Percentiles rank a stretch among this genome's conserved stretches.
phyloP scores from a whole-genome alignment of 2,888 invertebrate genomes.

The Chalcis sispes region DNA sequence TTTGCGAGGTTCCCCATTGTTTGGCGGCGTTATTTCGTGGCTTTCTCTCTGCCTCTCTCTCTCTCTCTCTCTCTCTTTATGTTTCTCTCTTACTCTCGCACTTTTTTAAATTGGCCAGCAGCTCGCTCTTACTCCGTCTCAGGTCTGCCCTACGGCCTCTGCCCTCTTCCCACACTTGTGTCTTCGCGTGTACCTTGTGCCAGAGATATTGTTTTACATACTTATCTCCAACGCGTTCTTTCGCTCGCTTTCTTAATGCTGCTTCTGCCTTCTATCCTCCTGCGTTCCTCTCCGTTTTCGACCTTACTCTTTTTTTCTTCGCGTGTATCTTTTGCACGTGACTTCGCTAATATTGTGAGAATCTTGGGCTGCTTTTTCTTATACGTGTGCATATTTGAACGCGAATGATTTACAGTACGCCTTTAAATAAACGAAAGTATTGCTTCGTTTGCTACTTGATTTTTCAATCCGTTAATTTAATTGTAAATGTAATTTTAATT shows the following conservation, averaged over 20 bases:
- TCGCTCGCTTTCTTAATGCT: background rate
- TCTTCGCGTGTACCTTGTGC: slow-evolving; percentile 11
- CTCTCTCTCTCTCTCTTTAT: no score
- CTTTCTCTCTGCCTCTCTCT: no score
- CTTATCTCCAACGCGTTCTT: slow-evolving; percentile 42
- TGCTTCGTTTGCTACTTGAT: no score
- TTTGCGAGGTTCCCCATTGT: slow-evolving; percentile 64
- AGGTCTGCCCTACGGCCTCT: slow-evolving; percentile 57
- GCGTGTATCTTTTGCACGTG: slow-evolving; percentile 11
- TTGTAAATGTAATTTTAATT: no score
- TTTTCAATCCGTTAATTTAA: no score
- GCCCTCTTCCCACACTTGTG: slow-evolving; percentile 41
- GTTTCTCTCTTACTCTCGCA: no score
- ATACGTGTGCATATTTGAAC: background rate
- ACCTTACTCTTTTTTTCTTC: background rate
- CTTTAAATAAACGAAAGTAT: background rate
- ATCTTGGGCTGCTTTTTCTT: slow-evolving; percentile 11
- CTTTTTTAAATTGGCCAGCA: slow-evolving; percentile 65
- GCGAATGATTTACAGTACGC: no score
- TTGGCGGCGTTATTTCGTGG: slow-evolving; percentile 58
- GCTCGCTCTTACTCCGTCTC: no score
- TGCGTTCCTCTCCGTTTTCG: background rate
- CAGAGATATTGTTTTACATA: slow-evolving; percentile 56
- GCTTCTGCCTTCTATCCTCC: background rate
- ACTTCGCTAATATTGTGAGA: slow-evolving; percentile 14